Evolutionary conservation across 2,797 vertebrate species (phyloP), one percentile per base, ranked within the genome.

Genomic region (Chromis chromis): DNA sequence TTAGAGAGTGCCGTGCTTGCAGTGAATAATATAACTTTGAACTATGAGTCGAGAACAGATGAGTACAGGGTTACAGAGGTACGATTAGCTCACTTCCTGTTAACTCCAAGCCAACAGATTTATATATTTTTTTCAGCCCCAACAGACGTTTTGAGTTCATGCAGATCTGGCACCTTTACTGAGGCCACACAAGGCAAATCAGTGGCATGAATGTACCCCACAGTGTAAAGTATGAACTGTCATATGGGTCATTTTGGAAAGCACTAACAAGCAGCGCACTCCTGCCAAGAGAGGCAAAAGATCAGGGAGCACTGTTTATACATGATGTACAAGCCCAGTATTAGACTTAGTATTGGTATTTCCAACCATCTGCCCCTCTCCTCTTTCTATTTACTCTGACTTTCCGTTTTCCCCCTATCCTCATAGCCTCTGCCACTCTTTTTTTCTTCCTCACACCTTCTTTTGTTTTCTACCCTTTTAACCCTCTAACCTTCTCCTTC

Each of bases 401-500:
- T 44, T 44, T 44, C 6, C 2, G 6, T 19, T 49, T 69, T 50
- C 40, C 31, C 40, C 22, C 50, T 19, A 11, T 64, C 58, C 21
- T 54, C 36, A 44, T 33, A 31, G 44, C 27, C 40, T 17, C 40
- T 42, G 40, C 40, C 42, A 19, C 42, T 44, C 17, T 42, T 42
- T 42, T 17, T 42, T 40, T 5, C 40, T 39, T 16, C 36, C 11
- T 31, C 21, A 11, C 21, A 50, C 12, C 49, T 52, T 72, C 14
- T 50, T 54, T 65, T 63, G 25, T 42, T 19, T 44, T 16, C 1
- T 42, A 42, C 16, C 16, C 16, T 68, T 63, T 24, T 42, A 65
- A 76, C 60, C 58, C 42, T 21, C 4, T 65, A 50, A 71, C 28
- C 56, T 59, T 59, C 28, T 68, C 31, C 28, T 31, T 13, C 61